Evolutionary conservation across 1,140 invertebrate species (phyloP).

Genomic region (Zaprionus kolodkinae): DNA sequence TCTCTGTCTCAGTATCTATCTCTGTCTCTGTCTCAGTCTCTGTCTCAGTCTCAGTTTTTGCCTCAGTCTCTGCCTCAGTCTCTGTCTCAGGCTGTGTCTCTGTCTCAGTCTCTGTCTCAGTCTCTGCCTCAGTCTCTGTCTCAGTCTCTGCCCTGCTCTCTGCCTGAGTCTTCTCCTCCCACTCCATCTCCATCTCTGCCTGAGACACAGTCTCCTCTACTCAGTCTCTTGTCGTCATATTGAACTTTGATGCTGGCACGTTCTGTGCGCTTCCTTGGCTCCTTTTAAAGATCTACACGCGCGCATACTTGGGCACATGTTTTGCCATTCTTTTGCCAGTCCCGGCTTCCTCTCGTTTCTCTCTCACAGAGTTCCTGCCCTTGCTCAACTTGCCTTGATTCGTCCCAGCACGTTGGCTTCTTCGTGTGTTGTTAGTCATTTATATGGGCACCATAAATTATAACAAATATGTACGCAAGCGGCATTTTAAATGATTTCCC

Average conservation of each 20-base stretch:
- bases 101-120: conserved; percentile 19
- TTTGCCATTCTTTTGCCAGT: conserved; percentile 51
- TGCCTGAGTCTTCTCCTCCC: not conserved
- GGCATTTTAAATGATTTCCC: conserved; percentile 80
- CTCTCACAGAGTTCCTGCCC: not conserved
- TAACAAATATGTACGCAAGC: conserved; percentile 82
- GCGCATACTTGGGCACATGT: conserved; percentile 74
- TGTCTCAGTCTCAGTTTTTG: not conserved
- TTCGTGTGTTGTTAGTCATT: conserved; percentile 79
- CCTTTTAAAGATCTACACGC: conserved; percentile 75
- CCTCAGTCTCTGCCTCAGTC: conserved; percentile 1
- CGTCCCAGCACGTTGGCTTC: conserved; percentile 35
- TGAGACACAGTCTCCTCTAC: too few relatives aligned
- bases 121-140: conserved; percentile 11
- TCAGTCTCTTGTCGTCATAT: conserved; percentile 60
- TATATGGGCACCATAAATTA: conserved; percentile 82
- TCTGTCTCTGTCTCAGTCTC: not conserved
- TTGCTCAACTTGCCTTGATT: conserved; percentile 13
- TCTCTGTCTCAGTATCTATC: not conserved
- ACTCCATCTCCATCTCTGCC: not conserved
- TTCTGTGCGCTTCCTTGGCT: conserved; percentile 51
- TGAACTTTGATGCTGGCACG: conserved; percentile 81
- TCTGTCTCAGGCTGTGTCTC: not conserved
- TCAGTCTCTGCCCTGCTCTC: not conserved
- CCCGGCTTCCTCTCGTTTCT: conserved; percentile 4